These are phyloP conservation scores for Crocidura indochinensis DNA, from an alignment of 2,797 vertebrate genomes.

Conservation along the genomic window DNA sequence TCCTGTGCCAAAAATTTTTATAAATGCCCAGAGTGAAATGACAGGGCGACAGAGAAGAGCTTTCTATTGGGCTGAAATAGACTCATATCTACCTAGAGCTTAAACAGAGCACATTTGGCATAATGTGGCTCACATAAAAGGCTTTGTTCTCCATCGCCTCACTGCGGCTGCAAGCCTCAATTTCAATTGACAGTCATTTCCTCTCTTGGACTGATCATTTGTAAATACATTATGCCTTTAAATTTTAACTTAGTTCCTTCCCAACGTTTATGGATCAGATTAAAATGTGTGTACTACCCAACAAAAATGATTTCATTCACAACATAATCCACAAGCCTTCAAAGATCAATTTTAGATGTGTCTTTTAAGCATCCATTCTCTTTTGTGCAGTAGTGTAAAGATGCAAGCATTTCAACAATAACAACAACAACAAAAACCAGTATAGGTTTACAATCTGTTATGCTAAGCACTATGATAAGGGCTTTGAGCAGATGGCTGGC, in stretches of 20 bases:
- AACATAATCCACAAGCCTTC: conserved; percentile 8
- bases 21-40: conserved; percentile 62
- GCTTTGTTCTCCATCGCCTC: conserved; percentile 90
- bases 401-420: background rate
- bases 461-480: conserved; percentile 20
- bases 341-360: background rate
- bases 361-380: conserved; percentile 27
- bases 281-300: background rate
- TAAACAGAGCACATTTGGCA: conserved; percentile 75
- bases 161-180: conserved; percentile 78
- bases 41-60: conserved; percentile 71
- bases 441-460: conserved; percentile 38
- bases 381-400: background rate
- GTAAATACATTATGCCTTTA: conserved; percentile 25
- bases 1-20: conserved; percentile 52
- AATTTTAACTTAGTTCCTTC: conserved; percentile 58
- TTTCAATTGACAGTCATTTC: conserved; percentile 52
- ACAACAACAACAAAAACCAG: conserved; percentile 42
- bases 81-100: conserved; percentile 83
- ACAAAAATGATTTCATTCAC: conserved; percentile 58
- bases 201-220: conserved; percentile 48
- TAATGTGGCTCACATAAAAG: conserved; percentile 82
- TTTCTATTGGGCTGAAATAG: conserved; percentile 74
- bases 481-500: conserved; percentile 64
- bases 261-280: conserved; percentile 7